Percentiles rank a stretch among this genome's conserved stretches.
phyloP scores from a whole-genome alignment of 2,888 invertebrate genomes.

The Ochlodes sylvanus region DNA sequence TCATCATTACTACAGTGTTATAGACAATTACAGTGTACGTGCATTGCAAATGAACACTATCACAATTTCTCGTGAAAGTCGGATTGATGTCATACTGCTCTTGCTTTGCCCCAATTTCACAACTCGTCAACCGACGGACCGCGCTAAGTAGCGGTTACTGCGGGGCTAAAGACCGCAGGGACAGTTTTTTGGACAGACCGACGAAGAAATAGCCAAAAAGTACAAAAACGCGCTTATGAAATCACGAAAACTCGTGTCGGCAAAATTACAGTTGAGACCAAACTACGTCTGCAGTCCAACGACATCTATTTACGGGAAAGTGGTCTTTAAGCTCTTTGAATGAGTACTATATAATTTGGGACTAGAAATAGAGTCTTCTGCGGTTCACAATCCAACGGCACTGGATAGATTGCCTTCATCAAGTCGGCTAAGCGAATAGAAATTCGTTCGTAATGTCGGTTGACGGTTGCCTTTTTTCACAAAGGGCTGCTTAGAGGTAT shows the following conservation, averaged over 20 bases:
- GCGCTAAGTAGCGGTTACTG: slow-evolving; percentile 33
- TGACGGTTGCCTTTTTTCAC: slow-evolving; percentile 52
- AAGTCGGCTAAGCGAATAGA: slow-evolving; percentile 70
- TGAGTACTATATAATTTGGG: slow-evolving; percentile 9
- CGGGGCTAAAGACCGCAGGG: slow-evolving; percentile 42
- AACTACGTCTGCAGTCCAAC: slow-evolving; percentile 36
- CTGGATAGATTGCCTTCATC: slow-evolving; percentile 65
- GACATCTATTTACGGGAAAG: slow-evolving; percentile 31
- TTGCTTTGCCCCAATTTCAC: slow-evolving; percentile 35
- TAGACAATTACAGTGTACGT: slow-evolving; percentile 35
- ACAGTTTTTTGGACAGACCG: slow-evolving; percentile 41
- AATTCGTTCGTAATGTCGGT: slow-evolving; percentile 60
- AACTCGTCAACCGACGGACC: slow-evolving; percentile 29
- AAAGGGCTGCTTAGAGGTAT: slow-evolving; percentile 59
- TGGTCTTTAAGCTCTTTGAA: slow-evolving; percentile 15
- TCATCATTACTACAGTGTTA: slow-evolving; percentile 24
- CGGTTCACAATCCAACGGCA: slow-evolving; percentile 49
- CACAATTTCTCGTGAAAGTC: slow-evolving; percentile 36
- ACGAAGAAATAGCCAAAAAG: slow-evolving; percentile 61
- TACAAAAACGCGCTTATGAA: slow-evolving; percentile 64
- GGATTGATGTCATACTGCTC: slow-evolving; percentile 30
- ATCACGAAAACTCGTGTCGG: slow-evolving; percentile 77
- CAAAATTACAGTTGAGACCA: slow-evolving; percentile 60
- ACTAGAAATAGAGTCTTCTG: slow-evolving; percentile 30
- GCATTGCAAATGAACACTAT: slow-evolving; percentile 30